Conservation (phyloP, 2,888 invertebrate genomes). For the Strigamia crassipes region DNA sequence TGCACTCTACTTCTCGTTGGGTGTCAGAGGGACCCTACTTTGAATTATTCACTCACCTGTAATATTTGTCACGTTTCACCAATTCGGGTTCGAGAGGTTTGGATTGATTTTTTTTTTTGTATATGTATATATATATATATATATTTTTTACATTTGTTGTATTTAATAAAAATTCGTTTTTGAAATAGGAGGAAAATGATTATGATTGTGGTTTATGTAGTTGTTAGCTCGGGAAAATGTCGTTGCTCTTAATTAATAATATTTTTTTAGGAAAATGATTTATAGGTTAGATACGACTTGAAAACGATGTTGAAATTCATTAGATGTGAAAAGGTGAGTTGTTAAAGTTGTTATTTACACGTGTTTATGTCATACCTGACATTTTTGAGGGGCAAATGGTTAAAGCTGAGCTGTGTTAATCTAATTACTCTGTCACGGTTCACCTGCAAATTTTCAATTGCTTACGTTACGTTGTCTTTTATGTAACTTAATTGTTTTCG, state of each 20-base stretch:
- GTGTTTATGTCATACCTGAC: not conserved
- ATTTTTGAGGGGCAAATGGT: not conserved
- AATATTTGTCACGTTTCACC: not conserved
- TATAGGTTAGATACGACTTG: not conserved
- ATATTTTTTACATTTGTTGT: not conserved
- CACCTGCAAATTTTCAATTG: not conserved
- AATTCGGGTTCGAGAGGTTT: not conserved
- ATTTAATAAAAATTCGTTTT: not conserved
- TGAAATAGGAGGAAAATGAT: not conserved
- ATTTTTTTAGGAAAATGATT: not conserved
- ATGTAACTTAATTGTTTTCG: not conserved
- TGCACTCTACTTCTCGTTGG: not conserved
- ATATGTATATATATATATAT: too few species aligned
- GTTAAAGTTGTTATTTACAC: constrained; percentile 4
- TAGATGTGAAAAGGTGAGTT: not conserved
- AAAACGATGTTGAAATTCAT: not conserved
- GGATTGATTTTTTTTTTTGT: not conserved
- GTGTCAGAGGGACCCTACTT: constrained; percentile 10
- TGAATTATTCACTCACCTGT: constrained; percentile 10
- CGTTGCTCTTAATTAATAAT: not conserved
- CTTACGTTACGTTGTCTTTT: not conserved
- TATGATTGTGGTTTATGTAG: too few species aligned
- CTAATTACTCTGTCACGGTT: not conserved
- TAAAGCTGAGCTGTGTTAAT: not conserved
- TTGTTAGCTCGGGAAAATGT: not conserved